Evolutionary conservation across 2,888 invertebrate genomes (phyloP), one percentile per base, ranked within the genome.

Genomic region (Spilarctia lutea): DNA sequence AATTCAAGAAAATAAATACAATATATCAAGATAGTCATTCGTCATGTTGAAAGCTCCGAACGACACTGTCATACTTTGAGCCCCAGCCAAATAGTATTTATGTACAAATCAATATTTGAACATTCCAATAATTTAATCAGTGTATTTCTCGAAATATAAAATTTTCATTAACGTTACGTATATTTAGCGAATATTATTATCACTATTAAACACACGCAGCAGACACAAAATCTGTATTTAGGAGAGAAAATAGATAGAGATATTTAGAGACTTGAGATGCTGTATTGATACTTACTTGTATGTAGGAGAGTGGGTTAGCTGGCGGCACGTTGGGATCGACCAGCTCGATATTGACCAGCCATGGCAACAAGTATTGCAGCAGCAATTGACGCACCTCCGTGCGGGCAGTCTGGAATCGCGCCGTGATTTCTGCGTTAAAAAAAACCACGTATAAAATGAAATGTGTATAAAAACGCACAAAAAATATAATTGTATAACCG

Each of bases 261-360:
- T n/a, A n/a, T 39, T 39, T 39, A 39, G 20, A 48, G 48, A 20
- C 18, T 48, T 20, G 20, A 1, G 20, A 20, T 33, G 48, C 24
- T 65, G 24, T 20, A 52, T 60, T 27, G 2, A 30, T 42, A 60
- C 39, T 52, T 74, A 98, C 98, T 97, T 98, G 98, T 89, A 98
- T 98, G 90, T 98, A 98, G 35, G 98, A 98, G 74, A 98, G 96
- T 3, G 98, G 97, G 91, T 98, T 98, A 52, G 97, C 97, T 0
- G 99, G 98, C n/a, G 99, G 99, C 78, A 99, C 98, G 89, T 99
- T 98, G 27, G 99, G 99, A 91, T 99, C 99, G 8, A 99, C 99
- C 79, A 99, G 96, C 94, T 99, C 99, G 97, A 99, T 99, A 95
- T 99, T 99, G 90, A 99, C 98, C 75, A 99, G 96, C 99, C 99